phyloP scores from a whole-genome alignment of 1,140 invertebrate genomes.

The Potamilus streckersoni region DNA sequence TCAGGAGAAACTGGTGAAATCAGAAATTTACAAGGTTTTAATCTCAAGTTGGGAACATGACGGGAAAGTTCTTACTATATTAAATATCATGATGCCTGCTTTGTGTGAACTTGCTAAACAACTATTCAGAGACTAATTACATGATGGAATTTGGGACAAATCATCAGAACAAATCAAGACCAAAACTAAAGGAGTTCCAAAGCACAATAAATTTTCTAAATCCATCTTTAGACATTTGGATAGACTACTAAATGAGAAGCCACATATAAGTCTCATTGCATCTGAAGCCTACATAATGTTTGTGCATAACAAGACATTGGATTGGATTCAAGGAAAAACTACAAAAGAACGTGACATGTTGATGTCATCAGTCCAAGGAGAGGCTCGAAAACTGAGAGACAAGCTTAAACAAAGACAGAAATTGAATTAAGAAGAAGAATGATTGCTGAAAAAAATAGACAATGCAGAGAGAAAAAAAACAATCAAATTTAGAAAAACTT shows the following conservation, averaged over 20 bases:
- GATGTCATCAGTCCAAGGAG: no score
- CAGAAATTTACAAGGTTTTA: background rate
- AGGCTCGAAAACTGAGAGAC: no score
- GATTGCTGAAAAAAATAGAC: no score
- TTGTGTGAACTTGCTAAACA: conserved; percentile 7
- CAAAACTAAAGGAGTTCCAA: background rate
- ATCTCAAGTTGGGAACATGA: conserved; percentile 18
- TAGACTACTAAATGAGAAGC: background rate
- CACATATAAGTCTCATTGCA: no score
- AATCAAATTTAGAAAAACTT: no score
- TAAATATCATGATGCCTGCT: conserved; percentile 5
- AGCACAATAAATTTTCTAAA: conserved; percentile 7
- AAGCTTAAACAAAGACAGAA: no score
- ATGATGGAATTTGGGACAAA: background rate
- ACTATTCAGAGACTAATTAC: conserved; percentile 4
- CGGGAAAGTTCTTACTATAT: background rate
- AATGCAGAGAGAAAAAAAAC: no score
- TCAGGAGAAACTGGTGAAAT: background rate
- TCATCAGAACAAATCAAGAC: background rate
- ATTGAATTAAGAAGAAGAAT: no score
- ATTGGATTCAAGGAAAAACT: no score
- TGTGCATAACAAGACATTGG: no score
- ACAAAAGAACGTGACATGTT: no score
- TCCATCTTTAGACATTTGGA: conserved; percentile 15
- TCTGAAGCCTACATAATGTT: no score